Evolutionary conservation across 1,140 invertebrate genomes (phyloP).

Genomic region (Meloidogyne floridensis): DNA sequence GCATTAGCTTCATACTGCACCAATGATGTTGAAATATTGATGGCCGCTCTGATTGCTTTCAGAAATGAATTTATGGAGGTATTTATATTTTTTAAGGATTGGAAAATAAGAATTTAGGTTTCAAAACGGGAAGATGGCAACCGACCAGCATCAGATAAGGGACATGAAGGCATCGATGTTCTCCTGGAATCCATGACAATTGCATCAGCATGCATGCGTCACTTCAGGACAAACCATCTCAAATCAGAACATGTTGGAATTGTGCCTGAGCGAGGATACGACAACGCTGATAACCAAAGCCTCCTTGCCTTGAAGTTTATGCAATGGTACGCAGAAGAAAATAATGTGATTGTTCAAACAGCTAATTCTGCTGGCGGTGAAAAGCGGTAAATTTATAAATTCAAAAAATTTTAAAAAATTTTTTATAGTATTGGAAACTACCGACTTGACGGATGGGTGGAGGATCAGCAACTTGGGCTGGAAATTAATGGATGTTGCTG

Average conservation of each 20-base stretch:
- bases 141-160: too few relatives aligned
- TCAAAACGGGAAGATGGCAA: too few relatives aligned
- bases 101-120: too few relatives aligned
- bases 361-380: neutral
- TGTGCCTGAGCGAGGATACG: conserved; percentile 2
- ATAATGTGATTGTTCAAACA: neutral
- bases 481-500: conserved; percentile 19
- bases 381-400: too few relatives aligned
- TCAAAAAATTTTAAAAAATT: too few relatives aligned
- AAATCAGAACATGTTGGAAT: too few relatives aligned
- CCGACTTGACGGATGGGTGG: neutral
- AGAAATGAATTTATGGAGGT: too few relatives aligned
- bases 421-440: neutral
- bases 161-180: neutral
- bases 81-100: too few relatives aligned
- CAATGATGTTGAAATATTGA: neutral
- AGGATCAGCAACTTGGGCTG: neutral
- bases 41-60: too few relatives aligned
- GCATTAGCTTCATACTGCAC: too few relatives aligned
- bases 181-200: neutral
- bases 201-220: neutral
- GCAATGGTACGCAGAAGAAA: conserved; percentile 5
- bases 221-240: too few relatives aligned
- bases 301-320: conserved; percentile 7
- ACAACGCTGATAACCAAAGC: conserved; percentile 6